phyloP scores from a whole-genome alignment of 2,797 vertebrate genomes.

The Sebastes itinus region DNA sequence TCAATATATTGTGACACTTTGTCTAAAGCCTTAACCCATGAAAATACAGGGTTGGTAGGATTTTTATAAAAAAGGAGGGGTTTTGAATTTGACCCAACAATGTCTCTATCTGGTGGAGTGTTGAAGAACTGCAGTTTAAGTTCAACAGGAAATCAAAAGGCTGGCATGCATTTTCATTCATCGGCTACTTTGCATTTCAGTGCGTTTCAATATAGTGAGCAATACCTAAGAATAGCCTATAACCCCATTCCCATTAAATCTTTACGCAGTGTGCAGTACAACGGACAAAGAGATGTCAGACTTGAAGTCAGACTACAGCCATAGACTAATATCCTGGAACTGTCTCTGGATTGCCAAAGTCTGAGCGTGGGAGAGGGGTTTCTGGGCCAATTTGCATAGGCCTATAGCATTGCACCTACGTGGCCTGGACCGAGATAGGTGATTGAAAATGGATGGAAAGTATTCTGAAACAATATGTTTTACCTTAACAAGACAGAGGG shows the following conservation, averaged over 20 bases:
- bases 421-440: neutral
- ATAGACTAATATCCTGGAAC: neutral
- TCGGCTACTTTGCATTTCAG: neutral
- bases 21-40: neutral
- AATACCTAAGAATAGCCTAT: neutral
- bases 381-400: neutral
- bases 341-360: neutral
- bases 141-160: neutral
- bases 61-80: neutral
- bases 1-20: neutral
- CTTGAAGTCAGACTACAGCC: neutral
- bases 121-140: constrained; percentile 43
- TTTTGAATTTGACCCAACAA: constrained; percentile 36
- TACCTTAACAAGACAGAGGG: neutral
- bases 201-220: neutral
- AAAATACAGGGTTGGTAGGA: neutral
- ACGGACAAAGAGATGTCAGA: neutral
- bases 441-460: neutral
- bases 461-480: neutral
- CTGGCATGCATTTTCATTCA: neutral
- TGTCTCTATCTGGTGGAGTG: constrained; percentile 67
- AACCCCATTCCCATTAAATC: neutral
- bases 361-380: neutral
- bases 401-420: neutral
- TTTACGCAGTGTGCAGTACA: neutral